Percentiles rank a stretch among this genome's conserved stretches.
Evolutionary conservation across 2,888 invertebrate species (phyloP).

Genomic region (Limnephilus marmoratus): DNA sequence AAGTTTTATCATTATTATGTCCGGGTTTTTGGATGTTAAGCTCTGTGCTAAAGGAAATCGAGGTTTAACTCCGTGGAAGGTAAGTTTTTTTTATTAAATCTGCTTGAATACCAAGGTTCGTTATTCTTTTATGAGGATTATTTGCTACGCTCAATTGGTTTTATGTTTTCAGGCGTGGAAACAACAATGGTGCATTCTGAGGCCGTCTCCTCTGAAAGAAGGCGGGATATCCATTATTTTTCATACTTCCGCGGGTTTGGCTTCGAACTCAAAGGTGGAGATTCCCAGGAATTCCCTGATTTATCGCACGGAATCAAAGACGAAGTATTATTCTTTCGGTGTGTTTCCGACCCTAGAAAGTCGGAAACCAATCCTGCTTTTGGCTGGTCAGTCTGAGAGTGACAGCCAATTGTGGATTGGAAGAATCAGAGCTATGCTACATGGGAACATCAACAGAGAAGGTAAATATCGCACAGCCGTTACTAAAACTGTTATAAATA

Average conservation of each 20-base stretch:
- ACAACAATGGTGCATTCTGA: constrained; percentile 81
- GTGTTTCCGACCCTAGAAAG: constrained; percentile 79
- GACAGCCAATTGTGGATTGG: constrained; percentile 85
- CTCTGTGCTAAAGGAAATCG: constrained; percentile 79
- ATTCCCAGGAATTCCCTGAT: constrained; percentile 80
- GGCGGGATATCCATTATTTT: constrained; percentile 78
- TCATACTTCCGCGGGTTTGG: constrained; percentile 74
- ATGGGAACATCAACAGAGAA: constrained; percentile 69
- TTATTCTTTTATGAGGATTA: constrained; percentile 66
- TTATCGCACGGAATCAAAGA: constrained; percentile 81
- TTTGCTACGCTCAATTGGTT: constrained; percentile 67
- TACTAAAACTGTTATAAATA: neutral
- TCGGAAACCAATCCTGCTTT: constrained; percentile 80
- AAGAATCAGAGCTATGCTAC: constrained; percentile 77
- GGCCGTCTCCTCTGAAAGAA: constrained; percentile 76
- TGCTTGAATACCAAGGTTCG: neutral
- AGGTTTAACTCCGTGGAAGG: constrained; percentile 82
- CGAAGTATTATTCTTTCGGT: constrained; percentile 83
- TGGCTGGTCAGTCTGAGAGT: constrained; percentile 81
- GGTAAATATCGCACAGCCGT: neutral
- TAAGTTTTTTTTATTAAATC: constrained; percentile 68
- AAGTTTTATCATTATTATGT: constrained; percentile 69
- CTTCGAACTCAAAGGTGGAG: constrained; percentile 73
- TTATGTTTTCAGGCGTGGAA: constrained; percentile 78
- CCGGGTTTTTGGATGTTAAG: constrained; percentile 81